Conservation (phyloP, 1,140 invertebrate species). For the Lutraria rhynchaena region DNA sequence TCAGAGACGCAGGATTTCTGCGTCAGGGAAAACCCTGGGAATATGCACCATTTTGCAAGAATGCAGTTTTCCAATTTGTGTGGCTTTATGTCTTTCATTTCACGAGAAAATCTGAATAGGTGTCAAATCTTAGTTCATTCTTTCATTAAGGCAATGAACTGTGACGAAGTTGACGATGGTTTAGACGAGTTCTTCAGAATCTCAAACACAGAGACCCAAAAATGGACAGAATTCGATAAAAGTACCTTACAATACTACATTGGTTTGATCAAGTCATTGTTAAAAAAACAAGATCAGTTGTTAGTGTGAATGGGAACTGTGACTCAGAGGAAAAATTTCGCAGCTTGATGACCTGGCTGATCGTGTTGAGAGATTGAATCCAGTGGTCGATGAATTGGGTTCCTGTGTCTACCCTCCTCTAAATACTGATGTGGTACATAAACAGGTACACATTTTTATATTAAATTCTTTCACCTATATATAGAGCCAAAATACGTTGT, state of each 20-base stretch:
- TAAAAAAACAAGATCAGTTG: constrained; percentile 75
- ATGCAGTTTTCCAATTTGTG: too few species aligned
- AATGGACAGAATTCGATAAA: constrained; percentile 78
- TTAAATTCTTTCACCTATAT: too few species aligned
- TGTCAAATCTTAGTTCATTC: too few species aligned
- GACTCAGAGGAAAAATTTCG: constrained; percentile 65
- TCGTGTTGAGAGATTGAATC: constrained; percentile 73
- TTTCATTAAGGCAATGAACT: constrained; percentile 66
- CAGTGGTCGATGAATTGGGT: constrained; percentile 79
- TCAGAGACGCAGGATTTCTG: too few species aligned
- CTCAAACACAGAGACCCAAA: constrained; percentile 56
- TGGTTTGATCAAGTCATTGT: constrained; percentile 76
- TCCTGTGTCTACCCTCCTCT: constrained; percentile 72
- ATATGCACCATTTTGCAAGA: too few species aligned
- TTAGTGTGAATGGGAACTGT: constrained; percentile 70
- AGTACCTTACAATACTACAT: constrained; percentile 73
- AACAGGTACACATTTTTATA: too few species aligned
- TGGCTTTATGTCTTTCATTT: too few species aligned
- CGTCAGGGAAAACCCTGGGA: too few species aligned
- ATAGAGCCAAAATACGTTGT: too few species aligned
- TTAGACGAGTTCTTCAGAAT: constrained; percentile 63
- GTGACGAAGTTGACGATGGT: constrained; percentile 65
- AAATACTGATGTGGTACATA: constrained; percentile 11
- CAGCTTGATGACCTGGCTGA: constrained; percentile 78
- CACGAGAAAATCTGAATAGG: too few species aligned